Evolutionary conservation across 2,113 vertebrate species (phyloP).

Genomic region (Eira barbara): DNA sequence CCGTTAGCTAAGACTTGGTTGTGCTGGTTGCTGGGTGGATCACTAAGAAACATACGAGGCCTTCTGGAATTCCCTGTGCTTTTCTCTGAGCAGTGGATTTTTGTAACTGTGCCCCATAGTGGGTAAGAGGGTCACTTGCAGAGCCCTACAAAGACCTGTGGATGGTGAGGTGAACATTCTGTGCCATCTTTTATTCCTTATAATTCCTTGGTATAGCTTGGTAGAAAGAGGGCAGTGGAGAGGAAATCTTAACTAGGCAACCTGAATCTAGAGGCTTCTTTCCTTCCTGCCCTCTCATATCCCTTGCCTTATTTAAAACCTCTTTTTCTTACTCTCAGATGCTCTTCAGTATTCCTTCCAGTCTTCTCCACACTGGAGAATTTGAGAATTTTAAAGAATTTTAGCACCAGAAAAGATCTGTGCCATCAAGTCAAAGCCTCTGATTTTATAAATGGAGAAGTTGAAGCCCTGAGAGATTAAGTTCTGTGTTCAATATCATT

Average conservation of each 20-base stretch:
- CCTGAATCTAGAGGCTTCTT: neutral
- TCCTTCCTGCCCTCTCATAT: neutral
- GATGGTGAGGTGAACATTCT: neutral
- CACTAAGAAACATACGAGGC: accelerated
- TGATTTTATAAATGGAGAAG: neutral
- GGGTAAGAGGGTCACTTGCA: neutral
- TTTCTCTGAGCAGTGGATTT: neutral
- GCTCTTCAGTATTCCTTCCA: neutral
- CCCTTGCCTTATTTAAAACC: neutral
- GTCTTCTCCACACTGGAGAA: neutral
- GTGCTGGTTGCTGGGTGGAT: neutral
- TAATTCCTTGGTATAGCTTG: neutral
- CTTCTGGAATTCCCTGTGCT: neutral
- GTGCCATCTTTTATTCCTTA: neutral
- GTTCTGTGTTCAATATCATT: neutral
- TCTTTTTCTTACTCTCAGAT: neutral
- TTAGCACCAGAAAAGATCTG: neutral
- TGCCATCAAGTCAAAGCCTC: neutral
- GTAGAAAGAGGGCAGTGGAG: neutral
- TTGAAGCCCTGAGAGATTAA: neutral
- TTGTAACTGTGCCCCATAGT: neutral
- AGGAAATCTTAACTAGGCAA: neutral
- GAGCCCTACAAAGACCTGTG: neutral
- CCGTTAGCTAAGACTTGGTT: neutral
- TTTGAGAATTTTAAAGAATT: neutral